Evolutionary conservation across 2,797 vertebrate genomes (phyloP), one percentile per base, ranked within the genome.

Genomic region (Enteromius radiatus): DNA sequence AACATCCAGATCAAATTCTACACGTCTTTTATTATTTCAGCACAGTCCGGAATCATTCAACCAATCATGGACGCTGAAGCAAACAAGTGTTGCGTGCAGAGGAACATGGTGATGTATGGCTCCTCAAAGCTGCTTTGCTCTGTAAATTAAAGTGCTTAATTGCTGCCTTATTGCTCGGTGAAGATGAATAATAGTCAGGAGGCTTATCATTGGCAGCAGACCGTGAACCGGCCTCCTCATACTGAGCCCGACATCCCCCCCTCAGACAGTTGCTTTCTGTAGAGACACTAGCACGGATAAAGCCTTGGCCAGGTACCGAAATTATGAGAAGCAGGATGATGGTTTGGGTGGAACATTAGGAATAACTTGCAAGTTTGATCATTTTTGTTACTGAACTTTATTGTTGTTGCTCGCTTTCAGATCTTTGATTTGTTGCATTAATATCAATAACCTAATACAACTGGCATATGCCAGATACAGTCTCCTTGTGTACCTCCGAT

Each of bases 101-200:
- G 47, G 45, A 79, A 80, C 70, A 65, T 75, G 75, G 77, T 86
- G 84, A 84, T 88, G 77, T 81, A 87, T 84, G 75, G 76, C 80
- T 86, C 38, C 45, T 84, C 65, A 43, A 84, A 85, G 80, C 80
- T 78, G 64, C 77, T 88, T 87, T 88, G 86, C 82, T 64, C 76
- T 86, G 70, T 87, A 76, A 87, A 87, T 87, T 82, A 83, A 86
- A 83, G 67, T 61, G 59, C 76, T 83, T 89, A 89, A 89, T 89
- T 89, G 85, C 61, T 70, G 77, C 74, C 63, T 80, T 86, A 86
- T 80, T 82, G 83, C 83, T 67, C 36, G 11, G 54, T 85, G 83
- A 80, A 88, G 77, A 89, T 89, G 83, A 86, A 77, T 85, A 86
- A 89, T 85, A 80, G 85, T 83, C 79, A 78, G 41, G 73, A 67